Percentiles rank a stretch among this genome's conserved stretches.
Conservation (phyloP, 2,888 invertebrate species). For the Meganola albula region DNA sequence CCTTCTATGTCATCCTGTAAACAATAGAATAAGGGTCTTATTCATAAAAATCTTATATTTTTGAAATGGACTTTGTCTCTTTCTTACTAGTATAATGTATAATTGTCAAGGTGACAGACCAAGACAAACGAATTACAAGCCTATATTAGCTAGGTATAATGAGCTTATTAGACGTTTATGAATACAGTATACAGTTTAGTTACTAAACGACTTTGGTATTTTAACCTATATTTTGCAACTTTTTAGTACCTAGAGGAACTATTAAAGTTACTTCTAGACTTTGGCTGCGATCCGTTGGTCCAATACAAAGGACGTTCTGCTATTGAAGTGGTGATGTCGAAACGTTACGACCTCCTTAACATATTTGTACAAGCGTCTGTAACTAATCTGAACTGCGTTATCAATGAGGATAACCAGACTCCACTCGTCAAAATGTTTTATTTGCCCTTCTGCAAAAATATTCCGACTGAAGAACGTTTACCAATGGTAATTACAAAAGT, state of each 20-base stretch:
- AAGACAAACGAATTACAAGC: too few species aligned
- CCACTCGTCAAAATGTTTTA: slow-evolving; percentile 55
- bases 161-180: too few species aligned
- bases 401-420: slow-evolving; percentile 50
- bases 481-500: slow-evolving; percentile 50
- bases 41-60: too few species aligned
- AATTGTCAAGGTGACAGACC: too few species aligned
- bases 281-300: slow-evolving; percentile 40
- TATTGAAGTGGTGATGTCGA: slow-evolving; percentile 45
- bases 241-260: slow-evolving; percentile 42
- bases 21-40: too few species aligned
- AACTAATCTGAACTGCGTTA: slow-evolving; percentile 48
- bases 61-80: too few species aligned
- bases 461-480: slow-evolving; percentile 35
- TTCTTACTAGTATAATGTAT: too few species aligned
- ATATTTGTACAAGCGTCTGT: slow-evolving; percentile 45
- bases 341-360: slow-evolving; percentile 38
- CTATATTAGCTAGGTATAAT: too few species aligned
- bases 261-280: slow-evolving; percentile 47
- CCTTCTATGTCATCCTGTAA: too few species aligned
- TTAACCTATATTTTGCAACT: neutral
- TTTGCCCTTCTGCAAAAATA: slow-evolving; percentile 39
- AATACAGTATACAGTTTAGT: too few species aligned
- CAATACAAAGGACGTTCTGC: slow-evolving; percentile 51
- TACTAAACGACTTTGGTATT: neutral